These are phyloP conservation scores for Adineta ricciae DNA, from an alignment of 2,888 invertebrate genomes.

Conservation along the genomic window DNA sequence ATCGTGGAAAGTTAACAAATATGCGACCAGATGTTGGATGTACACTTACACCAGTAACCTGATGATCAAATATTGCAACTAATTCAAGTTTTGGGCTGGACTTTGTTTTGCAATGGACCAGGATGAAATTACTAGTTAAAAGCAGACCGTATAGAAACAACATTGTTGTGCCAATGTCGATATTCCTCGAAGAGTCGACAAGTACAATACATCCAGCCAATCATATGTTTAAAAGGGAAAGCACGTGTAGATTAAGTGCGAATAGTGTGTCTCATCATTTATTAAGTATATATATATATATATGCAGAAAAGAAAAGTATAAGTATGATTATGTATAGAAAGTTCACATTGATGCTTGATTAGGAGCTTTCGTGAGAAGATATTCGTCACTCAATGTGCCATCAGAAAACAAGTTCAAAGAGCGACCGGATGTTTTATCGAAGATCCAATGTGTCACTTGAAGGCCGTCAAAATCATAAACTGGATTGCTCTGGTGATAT, in stretches of 20 bases:
- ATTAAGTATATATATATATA: no score
- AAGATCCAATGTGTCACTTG: background rate
- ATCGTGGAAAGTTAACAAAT: background rate
- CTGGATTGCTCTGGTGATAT: background rate
- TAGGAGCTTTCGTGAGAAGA: background rate
- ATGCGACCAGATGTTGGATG: background rate
- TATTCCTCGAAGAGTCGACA: no score
- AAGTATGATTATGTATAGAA: background rate
- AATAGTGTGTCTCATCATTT: no score
- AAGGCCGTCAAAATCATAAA: background rate
- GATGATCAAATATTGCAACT: background rate
- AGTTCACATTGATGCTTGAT: background rate
- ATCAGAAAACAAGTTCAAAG: background rate
- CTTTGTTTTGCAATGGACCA: background rate
- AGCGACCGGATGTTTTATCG: background rate
- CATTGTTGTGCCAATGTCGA: no score
- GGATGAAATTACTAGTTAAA: background rate
- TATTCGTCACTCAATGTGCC: background rate
- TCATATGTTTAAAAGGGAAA: no score
- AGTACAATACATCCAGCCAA: no score
- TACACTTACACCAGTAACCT: background rate
- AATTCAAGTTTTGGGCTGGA: background rate
- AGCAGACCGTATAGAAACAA: background rate
- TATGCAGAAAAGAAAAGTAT: no score
- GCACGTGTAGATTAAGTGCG: no score